Evolutionary conservation across 2,888 invertebrate genomes (phyloP).

Genomic region (Muscina levida): DNA sequence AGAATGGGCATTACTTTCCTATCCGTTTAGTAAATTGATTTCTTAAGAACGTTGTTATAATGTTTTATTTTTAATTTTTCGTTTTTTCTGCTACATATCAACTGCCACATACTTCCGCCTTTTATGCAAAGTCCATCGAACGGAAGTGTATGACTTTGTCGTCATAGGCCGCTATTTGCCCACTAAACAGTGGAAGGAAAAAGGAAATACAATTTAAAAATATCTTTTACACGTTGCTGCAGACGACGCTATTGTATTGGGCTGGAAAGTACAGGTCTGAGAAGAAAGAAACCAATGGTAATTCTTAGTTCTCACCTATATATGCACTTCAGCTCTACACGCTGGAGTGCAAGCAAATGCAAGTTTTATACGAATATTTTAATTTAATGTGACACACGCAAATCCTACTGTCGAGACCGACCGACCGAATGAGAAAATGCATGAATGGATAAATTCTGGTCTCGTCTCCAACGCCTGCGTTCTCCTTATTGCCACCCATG

Average conservation of each 20-base stretch:
- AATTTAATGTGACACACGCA: conserved; percentile 40
- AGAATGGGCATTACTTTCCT: too few species aligned
- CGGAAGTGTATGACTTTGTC: conserved; percentile 15
- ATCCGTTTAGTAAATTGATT: too few species aligned
- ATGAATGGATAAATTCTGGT: conserved; percentile 2
- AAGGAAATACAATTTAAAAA: background rate
- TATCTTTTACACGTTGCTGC: background rate
- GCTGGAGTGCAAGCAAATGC: background rate
- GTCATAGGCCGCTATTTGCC: background rate
- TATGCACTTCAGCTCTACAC: too few species aligned
- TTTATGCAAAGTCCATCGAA: background rate
- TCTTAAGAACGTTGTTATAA: too few species aligned
- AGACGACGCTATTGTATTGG: background rate
- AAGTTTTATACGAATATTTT: conserved; percentile 30
- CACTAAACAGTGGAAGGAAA: background rate
- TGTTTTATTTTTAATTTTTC: too few species aligned
- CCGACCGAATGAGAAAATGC: background rate
- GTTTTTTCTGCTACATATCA: background rate
- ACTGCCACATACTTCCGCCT: background rate
- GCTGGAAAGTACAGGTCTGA: background rate
- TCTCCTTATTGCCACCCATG: background rate
- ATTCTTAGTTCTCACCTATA: too few species aligned
- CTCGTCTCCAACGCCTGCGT: background rate
- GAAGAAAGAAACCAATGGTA: too few species aligned
- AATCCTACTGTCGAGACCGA: background rate